Conservation (phyloP, 2,113 vertebrate species). For the Amazona vittata region DNA sequence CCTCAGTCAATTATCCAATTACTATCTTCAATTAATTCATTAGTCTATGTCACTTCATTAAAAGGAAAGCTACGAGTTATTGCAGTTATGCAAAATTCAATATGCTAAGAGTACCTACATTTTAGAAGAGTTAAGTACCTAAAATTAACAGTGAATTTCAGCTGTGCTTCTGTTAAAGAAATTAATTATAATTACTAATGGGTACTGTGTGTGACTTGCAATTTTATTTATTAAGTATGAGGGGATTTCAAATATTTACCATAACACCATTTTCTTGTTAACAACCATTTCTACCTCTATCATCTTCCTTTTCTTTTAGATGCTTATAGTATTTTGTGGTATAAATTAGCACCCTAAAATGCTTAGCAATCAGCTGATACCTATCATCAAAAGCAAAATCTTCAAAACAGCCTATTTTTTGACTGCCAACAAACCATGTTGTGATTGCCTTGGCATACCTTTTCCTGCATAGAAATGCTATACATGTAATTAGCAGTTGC, state of each 20-base stretch:
- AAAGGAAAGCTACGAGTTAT: background rate
- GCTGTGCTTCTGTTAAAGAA: background rate
- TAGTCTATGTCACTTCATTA: background rate
- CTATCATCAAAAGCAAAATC: background rate
- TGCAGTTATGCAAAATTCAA: background rate
- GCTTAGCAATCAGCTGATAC: background rate
- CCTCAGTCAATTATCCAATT: conserved; percentile 9
- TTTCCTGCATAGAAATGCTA: background rate
- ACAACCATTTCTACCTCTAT: background rate
- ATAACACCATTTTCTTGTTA: background rate
- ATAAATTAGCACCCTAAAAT: background rate
- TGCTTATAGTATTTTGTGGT: background rate
- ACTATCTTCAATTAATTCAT: background rate
- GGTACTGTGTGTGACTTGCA: background rate
- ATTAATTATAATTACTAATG: background rate
- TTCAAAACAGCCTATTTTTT: background rate
- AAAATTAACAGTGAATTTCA: conserved; percentile 4
- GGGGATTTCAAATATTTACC: background rate
- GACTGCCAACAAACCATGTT: accelerated
- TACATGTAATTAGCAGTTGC: background rate
- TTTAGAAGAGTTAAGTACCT: background rate
- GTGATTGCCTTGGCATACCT: background rate
- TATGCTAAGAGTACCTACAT: background rate
- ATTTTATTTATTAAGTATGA: background rate
- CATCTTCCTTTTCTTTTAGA: background rate